Percentiles rank a stretch among this genome's conserved stretches.
Conservation (phyloP, 2,888 invertebrate species). For the Pollenia angustigena region DNA sequence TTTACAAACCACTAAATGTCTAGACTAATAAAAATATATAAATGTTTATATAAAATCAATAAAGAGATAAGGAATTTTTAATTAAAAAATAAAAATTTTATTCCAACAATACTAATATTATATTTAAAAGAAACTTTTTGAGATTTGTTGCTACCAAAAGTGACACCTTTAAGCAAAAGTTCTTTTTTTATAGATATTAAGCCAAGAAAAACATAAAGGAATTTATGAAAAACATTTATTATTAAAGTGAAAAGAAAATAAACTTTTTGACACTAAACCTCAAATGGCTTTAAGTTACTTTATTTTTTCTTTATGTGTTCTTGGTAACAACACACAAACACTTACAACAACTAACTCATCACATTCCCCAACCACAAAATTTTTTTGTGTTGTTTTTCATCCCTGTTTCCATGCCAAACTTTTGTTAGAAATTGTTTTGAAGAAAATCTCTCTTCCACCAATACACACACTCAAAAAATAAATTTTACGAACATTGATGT, state of each 20-base stretch:
- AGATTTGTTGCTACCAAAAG: neutral
- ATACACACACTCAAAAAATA: neutral
- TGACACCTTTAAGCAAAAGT: neutral
- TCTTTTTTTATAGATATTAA: neutral
- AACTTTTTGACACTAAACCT: slow-evolving; percentile 69
- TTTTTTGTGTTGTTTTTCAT: neutral
- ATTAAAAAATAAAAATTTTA: neutral
- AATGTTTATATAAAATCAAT: neutral
- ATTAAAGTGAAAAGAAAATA: slow-evolving; percentile 53
- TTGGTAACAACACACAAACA: slow-evolving; percentile 4
- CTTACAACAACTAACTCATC: slow-evolving; percentile 9
- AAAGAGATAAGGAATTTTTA: neutral
- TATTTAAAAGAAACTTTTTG: too few species aligned
- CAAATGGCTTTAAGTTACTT: slow-evolving; percentile 53
- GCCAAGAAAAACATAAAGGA: neutral
- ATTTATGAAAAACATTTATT: slow-evolving; percentile 37
- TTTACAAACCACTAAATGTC: slow-evolving; percentile 18
- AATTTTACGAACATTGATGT: slow-evolving; percentile 53
- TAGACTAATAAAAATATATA: slow-evolving; percentile 24
- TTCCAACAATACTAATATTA: too few species aligned
- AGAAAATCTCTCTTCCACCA: neutral
- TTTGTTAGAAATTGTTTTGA: neutral
- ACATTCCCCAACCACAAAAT: slow-evolving; percentile 35
- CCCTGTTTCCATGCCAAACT: neutral
- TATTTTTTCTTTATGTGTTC: neutral